Evolutionary conservation across 2,888 invertebrate species (phyloP), one percentile per base, ranked within the genome.

Genomic region (Chydorus sphaericus): DNA sequence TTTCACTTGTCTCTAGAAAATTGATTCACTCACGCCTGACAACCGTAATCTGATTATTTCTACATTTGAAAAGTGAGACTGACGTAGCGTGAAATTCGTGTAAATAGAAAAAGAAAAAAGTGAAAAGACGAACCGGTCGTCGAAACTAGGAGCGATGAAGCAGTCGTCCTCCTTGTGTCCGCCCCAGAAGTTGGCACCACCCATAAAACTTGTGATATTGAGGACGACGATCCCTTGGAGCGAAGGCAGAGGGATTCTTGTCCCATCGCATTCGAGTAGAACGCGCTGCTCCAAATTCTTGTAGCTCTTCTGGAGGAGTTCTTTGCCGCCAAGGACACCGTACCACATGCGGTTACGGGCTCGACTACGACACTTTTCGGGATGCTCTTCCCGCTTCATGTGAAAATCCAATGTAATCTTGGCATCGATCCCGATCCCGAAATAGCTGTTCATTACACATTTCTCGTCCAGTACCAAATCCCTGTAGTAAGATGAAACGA

Each of bases 141-240:
- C 97, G 67, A 96, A 93, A 14, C 90, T 88, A 3, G 94, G 94
- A 0, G 91, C 84, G 16, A 91, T 73, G 67, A 96, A 97, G 53
- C 88, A 77, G 65, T 92, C 92, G 63, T 90, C 91, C 63, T 86
- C 89, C 66, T 91, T 85, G 3, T 83, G 83, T 5, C 89, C 89
- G 53, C 96, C 96, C 97, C 97, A 97, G 70, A 97, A 97, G 71
- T 96, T 96, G 30, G 93, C 92, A 48, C 97, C 97, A 5, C 96
- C 96, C 85, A 94, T 93, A 70, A 96, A 96, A 65, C 93, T 85
- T 59, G 88, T 87, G 70, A 97, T 97, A 73, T 97, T 97, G 23
- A 97, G 75, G 33, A 97, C 88, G 26, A 96, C 96, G 65, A 96
- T 94, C 38, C 94, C 96, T 71, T 96, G 96, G 29, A 97, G 73